Conservation (phyloP, 2,888 invertebrate species). For the Campoplex nolae region DNA sequence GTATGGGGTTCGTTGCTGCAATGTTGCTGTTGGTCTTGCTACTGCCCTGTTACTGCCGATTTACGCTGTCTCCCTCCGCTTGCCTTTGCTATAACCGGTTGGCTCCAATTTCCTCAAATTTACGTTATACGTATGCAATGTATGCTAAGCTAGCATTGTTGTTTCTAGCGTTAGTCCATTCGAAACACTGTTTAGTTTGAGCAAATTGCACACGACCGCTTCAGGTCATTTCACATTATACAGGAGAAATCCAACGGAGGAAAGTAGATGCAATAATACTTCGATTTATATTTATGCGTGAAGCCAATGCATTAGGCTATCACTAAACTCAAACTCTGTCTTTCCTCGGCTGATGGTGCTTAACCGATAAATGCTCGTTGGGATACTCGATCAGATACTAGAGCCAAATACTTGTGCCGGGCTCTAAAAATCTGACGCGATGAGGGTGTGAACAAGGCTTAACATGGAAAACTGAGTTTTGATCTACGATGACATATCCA, state of each 20-base stretch:
- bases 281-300: slow-evolving; percentile 6
- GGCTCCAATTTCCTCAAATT: slow-evolving; percentile 70
- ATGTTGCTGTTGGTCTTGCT: slow-evolving; percentile 25
- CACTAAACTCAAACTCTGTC: neutral
- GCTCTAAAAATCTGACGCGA: too few relatives aligned
- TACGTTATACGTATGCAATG: slow-evolving; percentile 63
- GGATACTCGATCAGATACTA: too few relatives aligned
- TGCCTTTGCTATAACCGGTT: slow-evolving; percentile 39
- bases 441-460: too few relatives aligned
- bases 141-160: slow-evolving; percentile 41
- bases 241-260: slow-evolving; percentile 24
- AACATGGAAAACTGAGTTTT: too few relatives aligned
- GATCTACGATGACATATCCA: too few relatives aligned
- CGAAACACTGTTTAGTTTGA: slow-evolving; percentile 51
- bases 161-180: slow-evolving; percentile 34
- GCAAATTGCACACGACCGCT: slow-evolving; percentile 49
- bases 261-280: neutral
- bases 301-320: neutral
- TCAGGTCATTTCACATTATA: slow-evolving; percentile 53
- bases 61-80: slow-evolving; percentile 23
- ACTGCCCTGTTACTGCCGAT: slow-evolving; percentile 10
- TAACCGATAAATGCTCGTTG: neutral
- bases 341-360: neutral
- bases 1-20: slow-evolving; percentile 15
- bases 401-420: too few relatives aligned